Base-by-base conservation (phyloP, 1,140 invertebrate genomes). In the Heliothis virescens region DNA sequence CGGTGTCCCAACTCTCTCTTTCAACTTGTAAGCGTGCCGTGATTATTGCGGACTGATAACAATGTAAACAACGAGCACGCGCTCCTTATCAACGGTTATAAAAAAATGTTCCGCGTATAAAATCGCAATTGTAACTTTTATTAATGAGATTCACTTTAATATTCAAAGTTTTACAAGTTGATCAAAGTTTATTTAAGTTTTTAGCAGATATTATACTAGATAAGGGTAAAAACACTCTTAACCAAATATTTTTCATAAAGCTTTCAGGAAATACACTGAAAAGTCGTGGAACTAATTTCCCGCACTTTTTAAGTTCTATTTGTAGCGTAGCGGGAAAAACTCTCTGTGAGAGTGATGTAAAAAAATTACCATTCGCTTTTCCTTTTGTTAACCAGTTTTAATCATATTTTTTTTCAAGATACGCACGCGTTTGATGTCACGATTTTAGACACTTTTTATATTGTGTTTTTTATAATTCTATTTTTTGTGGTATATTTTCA, bases 1-100 rank as follows among this genome's bases (percentile, higher is more conserved):
- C 86, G 83, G 89, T 92, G 92, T 89, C 89, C 87, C 86, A 90
- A 94, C 93, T 94, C 91, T 94, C 93, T 94, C 92, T 94, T 94
- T 94, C 93, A 88, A 89, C 88, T 87, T 92, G 90, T 93, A 94
- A 94, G 85, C 80, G 84, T 85, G 85, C 87, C 67, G 78, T 88
- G 83, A 86, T 88, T 86, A 83, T 83, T 76, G 75, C 73, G 82
- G 79, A 55, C 48, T 55, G 76, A 69, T 81, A 60, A 83, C 34
- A 18, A 48, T 7, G 11, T 50, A 72, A 29, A 18, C 63, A 65
- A 74, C 29, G 7, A 76, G 9, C 9, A 53, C 48, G 59, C 47
- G 48, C 59, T 53, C 12, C 5, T 63, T 26, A 48, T 21, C 12
- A 60, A 18, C 4, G 47, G 41, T 11, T 48, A 16, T 9, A 47